Evolutionary conservation across 2,888 invertebrate genomes (phyloP), one percentile per base, ranked within the genome.

Genomic region (Leucozona laternaria): DNA sequence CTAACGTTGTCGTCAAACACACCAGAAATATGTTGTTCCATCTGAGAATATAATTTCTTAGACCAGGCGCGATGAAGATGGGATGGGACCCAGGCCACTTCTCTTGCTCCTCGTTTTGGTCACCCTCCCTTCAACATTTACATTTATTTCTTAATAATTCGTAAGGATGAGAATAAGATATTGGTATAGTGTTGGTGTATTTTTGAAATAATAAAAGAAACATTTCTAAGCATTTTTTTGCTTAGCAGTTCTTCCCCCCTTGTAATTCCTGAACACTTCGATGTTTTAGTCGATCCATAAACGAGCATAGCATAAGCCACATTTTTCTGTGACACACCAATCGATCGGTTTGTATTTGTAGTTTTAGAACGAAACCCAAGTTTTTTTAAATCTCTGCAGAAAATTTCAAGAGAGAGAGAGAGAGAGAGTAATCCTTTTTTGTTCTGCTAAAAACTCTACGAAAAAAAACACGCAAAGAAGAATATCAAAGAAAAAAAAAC

Each of bases 111-210:
- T 50, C 43, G n/a, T 20, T 25, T 48, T 34, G 10, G 25, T 64
- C 75, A 15, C 20, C 48, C 15, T 20, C 31, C 31, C 22, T 77
- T 28, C 34, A 62, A 15, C 78, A 86, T 81, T 81, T 78, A 81
- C 73, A 86, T 86, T 82, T 86, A 86, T 86, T 86, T 86, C 86
- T 86, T 86, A 86, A 86, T 86, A 86, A 82, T 86, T 86, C 71
- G 53, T 66, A 62, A 82, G 82, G 82, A 86, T 73, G 48, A 66
- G 64, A 45, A 17, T 48, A 34, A 48, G 28, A 48, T n/a, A n/a
- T 64, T 17, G 71, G 15, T 43, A 34, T 20, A 13, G 28, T 45
- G 64, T 73, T 60, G 71, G 72, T 77, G 62, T 45, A 15, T 66
- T 17, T 48, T 64, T 64, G 31, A 50, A 43, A 50, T 48, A 71